phyloP scores from a whole-genome alignment of 2,888 invertebrate species.

The Neoaliturus tenellus region DNA sequence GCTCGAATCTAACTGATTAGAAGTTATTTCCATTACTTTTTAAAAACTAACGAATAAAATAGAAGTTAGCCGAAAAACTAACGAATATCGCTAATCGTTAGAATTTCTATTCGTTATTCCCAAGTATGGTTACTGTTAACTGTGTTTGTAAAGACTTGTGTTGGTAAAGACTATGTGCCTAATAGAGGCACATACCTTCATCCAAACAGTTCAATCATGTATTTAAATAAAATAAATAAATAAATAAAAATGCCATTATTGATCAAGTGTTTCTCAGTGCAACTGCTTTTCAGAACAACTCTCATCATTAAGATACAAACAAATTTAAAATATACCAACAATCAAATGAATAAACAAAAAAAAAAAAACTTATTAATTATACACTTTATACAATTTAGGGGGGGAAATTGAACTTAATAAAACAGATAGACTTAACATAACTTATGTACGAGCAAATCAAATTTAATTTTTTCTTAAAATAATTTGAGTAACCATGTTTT shows the following conservation, averaged over 20 bases:
- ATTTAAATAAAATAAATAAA: neutral
- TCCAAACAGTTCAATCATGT: neutral
- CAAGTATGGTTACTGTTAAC: too few species aligned
- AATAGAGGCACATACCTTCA: too few species aligned
- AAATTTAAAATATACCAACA: neutral
- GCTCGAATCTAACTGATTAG: too few species aligned
- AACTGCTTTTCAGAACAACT: slow-evolving; percentile 9
- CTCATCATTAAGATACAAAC: neutral
- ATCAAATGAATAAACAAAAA: neutral
- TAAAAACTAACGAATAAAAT: too few species aligned
- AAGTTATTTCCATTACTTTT: too few species aligned
- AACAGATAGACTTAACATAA: neutral
- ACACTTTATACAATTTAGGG: too few species aligned
- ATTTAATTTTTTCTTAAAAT: neutral
- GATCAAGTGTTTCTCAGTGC: neutral
- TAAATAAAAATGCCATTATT: neutral
- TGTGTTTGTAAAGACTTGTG: too few species aligned
- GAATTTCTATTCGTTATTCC: too few species aligned
- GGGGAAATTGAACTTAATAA: neutral
- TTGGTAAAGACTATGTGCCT: too few species aligned
- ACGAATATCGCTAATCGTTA: too few species aligned
- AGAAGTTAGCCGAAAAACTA: too few species aligned
- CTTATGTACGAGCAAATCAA: neutral
- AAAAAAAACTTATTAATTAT: too few species aligned
- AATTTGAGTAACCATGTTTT: neutral